Evolutionary conservation across 2,888 invertebrate genomes (phyloP), one percentile per base, ranked within the genome.

Genomic region (Fragum sueziense): DNA sequence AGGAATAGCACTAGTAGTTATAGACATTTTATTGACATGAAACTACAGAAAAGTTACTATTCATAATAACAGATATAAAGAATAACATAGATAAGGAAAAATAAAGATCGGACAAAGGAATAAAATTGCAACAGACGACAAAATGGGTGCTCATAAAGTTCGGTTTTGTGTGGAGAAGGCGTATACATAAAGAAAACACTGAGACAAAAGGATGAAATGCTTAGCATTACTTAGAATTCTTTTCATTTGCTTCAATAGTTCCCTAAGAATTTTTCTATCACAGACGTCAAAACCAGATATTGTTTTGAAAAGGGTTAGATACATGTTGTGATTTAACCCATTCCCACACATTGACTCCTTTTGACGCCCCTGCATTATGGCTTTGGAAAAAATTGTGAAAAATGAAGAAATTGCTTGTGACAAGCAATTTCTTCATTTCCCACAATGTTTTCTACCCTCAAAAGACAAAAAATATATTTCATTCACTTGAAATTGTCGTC

Each of bases 401-500:
- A 61, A 29, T 22, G 31, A 25, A 29, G 61, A 61, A 61, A 61
- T 29, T 61, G 27, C 61, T 61, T 27, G 61, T 61, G 7, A 61
- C 29, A 27, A 61, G 61, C 61, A 61, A 29, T 61, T 54, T 61
- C 31, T 61, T 25, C 29, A 22, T 29, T 61, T 29, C 17, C 61
- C 61, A 29, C 29, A 61, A 17, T 54, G 54, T 54, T 54, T 54
- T 54, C 54, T 54, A n/a, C 2, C 54, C 22, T 1, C 14, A 37
- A 37, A 6, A 37, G 14, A 14, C 37, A 37, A n/a, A n/a, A n/a
- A n/a, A n/a, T n/a, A n/a, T n/a, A n/a, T n/a, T n/a, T n/a, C n/a
- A n/a, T n/a, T n/a, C n/a, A n/a, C n/a, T n/a, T n/a, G n/a, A n/a
- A n/a, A n/a, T n/a, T n/a, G n/a, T n/a, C n/a, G n/a, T n/a, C n/a